Percentiles rank a stretch among this genome's conserved stretches.
Evolutionary conservation across 2,113 vertebrate genomes (phyloP).

Genomic region (Labeo catla): DNA sequence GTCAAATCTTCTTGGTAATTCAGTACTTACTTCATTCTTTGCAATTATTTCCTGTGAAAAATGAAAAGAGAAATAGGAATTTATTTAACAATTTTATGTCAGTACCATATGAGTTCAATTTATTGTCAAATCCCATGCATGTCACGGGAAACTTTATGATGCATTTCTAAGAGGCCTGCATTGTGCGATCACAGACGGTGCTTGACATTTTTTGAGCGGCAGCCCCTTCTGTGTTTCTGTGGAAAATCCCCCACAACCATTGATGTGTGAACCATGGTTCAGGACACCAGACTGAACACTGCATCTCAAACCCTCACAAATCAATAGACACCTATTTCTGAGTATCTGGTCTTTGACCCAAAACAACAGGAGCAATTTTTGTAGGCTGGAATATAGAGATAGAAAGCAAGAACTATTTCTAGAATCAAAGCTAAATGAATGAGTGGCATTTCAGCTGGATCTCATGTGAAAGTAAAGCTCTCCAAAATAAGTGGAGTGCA

Average conservation of each 20-base stretch:
- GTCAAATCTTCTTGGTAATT: not conserved
- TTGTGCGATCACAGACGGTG: constrained; percentile 42
- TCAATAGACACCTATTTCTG: too few species aligned
- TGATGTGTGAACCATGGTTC: constrained; percentile 34
- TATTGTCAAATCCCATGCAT: not conserved
- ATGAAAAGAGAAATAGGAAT: constrained; percentile 52
- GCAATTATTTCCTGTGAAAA: constrained; percentile 78
- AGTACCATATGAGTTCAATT: not conserved
- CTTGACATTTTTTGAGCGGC: constrained; percentile 52
- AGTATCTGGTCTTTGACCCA: not conserved
- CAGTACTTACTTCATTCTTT: constrained; percentile 76
- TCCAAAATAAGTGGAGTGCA: not conserved
- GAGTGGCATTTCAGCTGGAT: not conserved
- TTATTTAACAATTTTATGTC: too few species aligned
- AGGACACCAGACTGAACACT: not conserved
- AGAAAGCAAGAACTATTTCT: not conserved
- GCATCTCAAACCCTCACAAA: not conserved
- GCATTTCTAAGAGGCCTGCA: constrained; percentile 43
- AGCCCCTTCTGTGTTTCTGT: constrained; percentile 49
- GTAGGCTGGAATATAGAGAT: not conserved
- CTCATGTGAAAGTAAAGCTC: not conserved
- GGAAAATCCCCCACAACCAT: constrained; percentile 62
- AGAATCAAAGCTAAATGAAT: not conserved
- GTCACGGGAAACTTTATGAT: constrained; percentile 10
- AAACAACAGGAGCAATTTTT: not conserved